Conservation (phyloP, 2,113 vertebrate species). For the Heptranchias perlo region DNA sequence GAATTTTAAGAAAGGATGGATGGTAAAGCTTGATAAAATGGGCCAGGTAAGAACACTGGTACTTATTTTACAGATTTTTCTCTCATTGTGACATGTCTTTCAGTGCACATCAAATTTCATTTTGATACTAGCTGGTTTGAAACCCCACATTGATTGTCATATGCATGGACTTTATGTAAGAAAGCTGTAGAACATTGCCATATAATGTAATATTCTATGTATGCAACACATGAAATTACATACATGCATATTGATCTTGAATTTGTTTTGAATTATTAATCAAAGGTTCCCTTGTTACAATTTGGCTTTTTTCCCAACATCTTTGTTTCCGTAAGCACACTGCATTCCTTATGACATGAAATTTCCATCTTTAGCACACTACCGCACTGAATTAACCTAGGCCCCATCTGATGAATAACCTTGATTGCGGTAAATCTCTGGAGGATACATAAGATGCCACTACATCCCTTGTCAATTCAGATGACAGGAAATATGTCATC, state of each 20-base stretch:
- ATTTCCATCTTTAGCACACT: not conserved
- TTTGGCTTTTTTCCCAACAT: not conserved
- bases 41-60: constrained; percentile 54
- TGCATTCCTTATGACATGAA: not conserved
- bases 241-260: not conserved
- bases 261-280: not conserved
- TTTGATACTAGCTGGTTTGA: not conserved
- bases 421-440: not conserved
- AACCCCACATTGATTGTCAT: not conserved
- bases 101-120: not conserved
- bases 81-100: not conserved
- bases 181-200: not conserved
- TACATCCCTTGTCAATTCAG: not conserved
- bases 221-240: not conserved
- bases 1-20: constrained; percentile 76
- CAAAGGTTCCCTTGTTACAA: not conserved
- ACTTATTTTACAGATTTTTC: not conserved
- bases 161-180: not conserved
- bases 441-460: not conserved
- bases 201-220: not conserved
- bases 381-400: too few relatives aligned
- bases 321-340: not conserved
- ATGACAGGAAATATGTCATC: not conserved
- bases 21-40: constrained; percentile 69
- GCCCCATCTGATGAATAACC: not conserved